phyloP scores from a whole-genome alignment of 2,113 vertebrate genomes.

The Falcunculus frontatus region DNA sequence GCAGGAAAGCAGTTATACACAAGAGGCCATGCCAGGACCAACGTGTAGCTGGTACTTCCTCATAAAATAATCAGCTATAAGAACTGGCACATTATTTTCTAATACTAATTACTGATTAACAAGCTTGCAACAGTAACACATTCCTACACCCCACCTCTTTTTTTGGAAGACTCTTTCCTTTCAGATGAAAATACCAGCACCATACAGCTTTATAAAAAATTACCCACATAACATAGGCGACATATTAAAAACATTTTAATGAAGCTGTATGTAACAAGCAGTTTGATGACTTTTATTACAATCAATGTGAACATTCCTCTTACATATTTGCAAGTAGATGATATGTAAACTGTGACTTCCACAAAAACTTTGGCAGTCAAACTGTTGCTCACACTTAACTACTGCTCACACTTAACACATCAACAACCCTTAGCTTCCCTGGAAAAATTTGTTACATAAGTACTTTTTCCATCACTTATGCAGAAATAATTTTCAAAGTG shows the following conservation, averaged over 20 bases:
- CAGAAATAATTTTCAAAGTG: neutral
- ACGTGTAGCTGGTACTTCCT: neutral
- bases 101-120: neutral
- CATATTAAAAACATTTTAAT: neutral
- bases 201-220: neutral
- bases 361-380: neutral
- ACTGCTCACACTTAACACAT: neutral
- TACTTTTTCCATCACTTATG: neutral
- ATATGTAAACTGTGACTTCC: neutral
- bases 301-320: neutral
- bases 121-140: neutral
- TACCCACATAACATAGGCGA: accelerated
- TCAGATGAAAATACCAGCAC: neutral
- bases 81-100: neutral
- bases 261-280: neutral
- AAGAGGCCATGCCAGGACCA: neutral
- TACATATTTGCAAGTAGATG: neutral
- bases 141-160: accelerated
- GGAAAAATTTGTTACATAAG: neutral
- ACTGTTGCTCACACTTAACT: neutral
- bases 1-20: neutral
- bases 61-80: neutral
- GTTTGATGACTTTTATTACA: neutral
- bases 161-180: neutral
- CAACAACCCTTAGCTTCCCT: neutral